Evolutionary conservation across 2,113 vertebrate genomes (phyloP).

Genomic region (Reinhardtius hippoglossoides): DNA sequence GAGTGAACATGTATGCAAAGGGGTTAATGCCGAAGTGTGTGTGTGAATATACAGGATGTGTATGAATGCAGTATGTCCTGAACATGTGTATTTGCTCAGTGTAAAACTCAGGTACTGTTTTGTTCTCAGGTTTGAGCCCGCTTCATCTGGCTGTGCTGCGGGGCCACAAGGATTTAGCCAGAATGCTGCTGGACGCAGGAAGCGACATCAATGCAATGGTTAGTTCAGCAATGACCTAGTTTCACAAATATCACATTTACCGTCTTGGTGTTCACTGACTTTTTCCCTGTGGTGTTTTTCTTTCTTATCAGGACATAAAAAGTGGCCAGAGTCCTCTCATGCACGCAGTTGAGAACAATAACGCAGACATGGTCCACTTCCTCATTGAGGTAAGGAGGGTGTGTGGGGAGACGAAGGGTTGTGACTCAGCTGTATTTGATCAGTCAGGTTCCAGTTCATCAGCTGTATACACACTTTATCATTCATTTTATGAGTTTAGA

Average conservation of each 20-base stretch:
- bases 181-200: constrained; percentile 83
- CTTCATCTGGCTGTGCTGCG: constrained; percentile 87
- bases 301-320: constrained; percentile 86
- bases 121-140: constrained; percentile 84
- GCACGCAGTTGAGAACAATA: constrained; percentile 89
- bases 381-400: constrained; percentile 85
- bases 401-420: constrained; percentile 13
- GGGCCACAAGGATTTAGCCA: constrained; percentile 74
- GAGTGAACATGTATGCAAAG: background rate
- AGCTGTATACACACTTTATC: constrained; percentile 14
- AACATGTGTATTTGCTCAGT: background rate
- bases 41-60: no score
- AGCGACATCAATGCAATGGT: constrained; percentile 90
- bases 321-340: constrained; percentile 90
- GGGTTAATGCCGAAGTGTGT: background rate
- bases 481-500: background rate
- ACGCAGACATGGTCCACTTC: constrained; percentile 86
- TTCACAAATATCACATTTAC: constrained; percentile 27
- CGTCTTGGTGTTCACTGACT: constrained; percentile 18
- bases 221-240: constrained; percentile 58
- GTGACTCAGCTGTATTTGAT: constrained; percentile 54
- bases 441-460: constrained; percentile 24
- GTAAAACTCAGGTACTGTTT: background rate
- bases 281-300: constrained; percentile 32
- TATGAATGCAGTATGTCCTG: no score